These are phyloP conservation scores for Alosa sapidissima DNA, from an alignment of 2,797 vertebrate genomes.

Conservation along the genomic window DNA sequence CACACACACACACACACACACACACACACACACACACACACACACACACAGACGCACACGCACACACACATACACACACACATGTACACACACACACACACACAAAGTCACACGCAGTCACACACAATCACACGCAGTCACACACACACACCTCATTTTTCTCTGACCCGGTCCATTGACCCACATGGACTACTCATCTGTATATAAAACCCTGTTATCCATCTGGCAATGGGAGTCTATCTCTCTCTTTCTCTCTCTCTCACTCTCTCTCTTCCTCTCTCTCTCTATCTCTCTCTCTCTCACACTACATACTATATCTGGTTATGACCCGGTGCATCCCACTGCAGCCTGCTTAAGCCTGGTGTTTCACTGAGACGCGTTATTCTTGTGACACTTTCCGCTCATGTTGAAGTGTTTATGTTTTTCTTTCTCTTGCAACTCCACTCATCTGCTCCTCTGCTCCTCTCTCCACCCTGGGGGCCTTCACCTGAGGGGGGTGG, in stretches of 20 bases:
- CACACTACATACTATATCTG: background rate
- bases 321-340: background rate
- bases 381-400: background rate
- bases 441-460: background rate
- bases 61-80: background rate
- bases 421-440: background rate
- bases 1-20: background rate
- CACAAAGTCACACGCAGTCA: background rate
- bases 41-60: conserved; percentile 8
- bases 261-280: background rate
- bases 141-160: background rate
- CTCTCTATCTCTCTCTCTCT: background rate
- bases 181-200: background rate
- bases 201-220: background rate
- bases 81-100: background rate
- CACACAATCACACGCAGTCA: conserved; percentile 11
- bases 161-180: background rate
- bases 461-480: background rate
- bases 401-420: background rate
- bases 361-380: background rate
- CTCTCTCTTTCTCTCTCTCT: conserved; percentile 2
- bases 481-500: background rate
- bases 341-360: background rate
- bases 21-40: background rate
- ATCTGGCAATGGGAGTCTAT: background rate